phyloP scores from a whole-genome alignment of 2,113 vertebrate genomes.

The Talpa occidentalis region DNA sequence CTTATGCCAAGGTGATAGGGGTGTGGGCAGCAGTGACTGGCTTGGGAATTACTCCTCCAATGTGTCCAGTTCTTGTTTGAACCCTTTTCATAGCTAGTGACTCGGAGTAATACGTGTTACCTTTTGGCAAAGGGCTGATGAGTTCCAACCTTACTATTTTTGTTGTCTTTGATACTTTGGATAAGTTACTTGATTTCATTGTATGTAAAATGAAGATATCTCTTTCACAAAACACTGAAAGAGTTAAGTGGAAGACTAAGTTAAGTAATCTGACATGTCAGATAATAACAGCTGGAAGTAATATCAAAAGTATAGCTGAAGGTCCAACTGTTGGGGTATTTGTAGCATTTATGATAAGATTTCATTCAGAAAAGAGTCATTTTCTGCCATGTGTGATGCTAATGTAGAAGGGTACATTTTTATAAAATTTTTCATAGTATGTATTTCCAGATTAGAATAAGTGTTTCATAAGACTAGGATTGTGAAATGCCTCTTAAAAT shows the following conservation, averaged over 20 bases:
- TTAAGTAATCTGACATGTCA: constrained; percentile 18
- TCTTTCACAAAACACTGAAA: neutral
- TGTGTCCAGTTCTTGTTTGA: neutral
- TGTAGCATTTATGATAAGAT: constrained; percentile 24
- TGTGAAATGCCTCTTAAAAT: constrained; percentile 37
- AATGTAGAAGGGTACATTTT: neutral
- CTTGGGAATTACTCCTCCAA: no score
- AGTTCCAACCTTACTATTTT: neutral
- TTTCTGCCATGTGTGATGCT: neutral
- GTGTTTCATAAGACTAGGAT: neutral
- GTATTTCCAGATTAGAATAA: constrained; percentile 23
- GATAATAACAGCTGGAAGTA: neutral
- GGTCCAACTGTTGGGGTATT: neutral
- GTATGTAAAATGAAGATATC: neutral
- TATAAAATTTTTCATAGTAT: neutral
- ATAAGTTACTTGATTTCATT: constrained; percentile 25
- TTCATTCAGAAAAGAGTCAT: neutral
- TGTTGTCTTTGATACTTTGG: neutral
- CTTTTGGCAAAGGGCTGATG: neutral
- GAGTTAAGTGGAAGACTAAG: neutral
- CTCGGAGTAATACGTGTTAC: constrained; percentile 12
- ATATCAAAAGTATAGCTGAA: neutral
- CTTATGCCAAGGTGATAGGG: no score
- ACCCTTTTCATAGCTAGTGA: neutral
- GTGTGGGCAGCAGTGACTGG: no score